A percentile compares a stretch with the other conserved stretches of the same genome.
Evolutionary conservation across 1,140 invertebrate species (phyloP).

Genomic region (Steinernema feltiae): DNA sequence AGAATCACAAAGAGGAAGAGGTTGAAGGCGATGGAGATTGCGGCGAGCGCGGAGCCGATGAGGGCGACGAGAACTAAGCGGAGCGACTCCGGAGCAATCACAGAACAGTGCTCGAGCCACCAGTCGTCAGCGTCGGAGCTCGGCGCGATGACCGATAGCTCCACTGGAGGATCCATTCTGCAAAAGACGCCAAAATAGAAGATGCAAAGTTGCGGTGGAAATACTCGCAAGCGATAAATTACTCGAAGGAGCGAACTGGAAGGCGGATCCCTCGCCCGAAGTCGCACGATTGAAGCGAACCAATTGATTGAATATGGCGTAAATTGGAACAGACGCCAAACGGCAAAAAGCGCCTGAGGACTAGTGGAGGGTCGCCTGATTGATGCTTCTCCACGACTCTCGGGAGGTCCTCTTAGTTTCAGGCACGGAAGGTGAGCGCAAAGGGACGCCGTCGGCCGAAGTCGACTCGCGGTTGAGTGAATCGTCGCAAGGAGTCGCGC

Average conservation of each 20-base stretch:
- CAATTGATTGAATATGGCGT: slow-evolving; percentile 12
- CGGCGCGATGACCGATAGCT: background rate
- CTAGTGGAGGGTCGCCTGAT: background rate
- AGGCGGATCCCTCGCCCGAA: background rate
- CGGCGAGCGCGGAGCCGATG: slow-evolving; percentile 33
- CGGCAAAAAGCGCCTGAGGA: slow-evolving; percentile 1
- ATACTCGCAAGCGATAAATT: background rate
- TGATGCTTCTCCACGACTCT: background rate
- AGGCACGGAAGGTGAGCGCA: too few relatives aligned
- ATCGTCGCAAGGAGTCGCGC: too few relatives aligned
- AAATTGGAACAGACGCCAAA: slow-evolving; percentile 8
- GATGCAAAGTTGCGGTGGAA: background rate
- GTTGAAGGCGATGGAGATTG: slow-evolving; percentile 48
- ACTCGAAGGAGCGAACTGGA: background rate
- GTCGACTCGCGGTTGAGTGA: too few relatives aligned
- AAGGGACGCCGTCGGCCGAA: too few relatives aligned
- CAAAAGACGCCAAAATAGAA: too few relatives aligned
- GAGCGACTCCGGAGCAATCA: slow-evolving; percentile 39
- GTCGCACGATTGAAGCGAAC: background rate
- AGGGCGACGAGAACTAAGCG: slow-evolving; percentile 30
- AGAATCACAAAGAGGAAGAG: slow-evolving; percentile 48
- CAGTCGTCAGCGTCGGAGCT: slow-evolving; percentile 16
- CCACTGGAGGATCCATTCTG: background rate
- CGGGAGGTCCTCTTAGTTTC: too few relatives aligned
- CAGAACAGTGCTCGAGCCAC: slow-evolving; percentile 40